phyloP scores from a whole-genome alignment of 2,113 vertebrate genomes.

The Cololabis saira region DNA sequence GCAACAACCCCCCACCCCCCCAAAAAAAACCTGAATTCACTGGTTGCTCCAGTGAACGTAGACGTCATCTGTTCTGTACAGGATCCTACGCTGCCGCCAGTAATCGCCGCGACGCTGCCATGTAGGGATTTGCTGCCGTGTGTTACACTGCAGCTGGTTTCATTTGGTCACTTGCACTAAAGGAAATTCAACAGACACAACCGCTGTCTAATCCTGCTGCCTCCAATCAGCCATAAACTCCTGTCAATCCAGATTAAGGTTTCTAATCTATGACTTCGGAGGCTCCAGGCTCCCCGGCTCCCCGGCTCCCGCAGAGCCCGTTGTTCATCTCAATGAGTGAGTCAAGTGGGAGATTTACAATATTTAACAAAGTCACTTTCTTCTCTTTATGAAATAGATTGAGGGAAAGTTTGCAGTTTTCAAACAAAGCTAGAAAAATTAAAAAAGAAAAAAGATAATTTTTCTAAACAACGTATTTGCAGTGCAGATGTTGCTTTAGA shows the following conservation, averaged over 20 bases:
- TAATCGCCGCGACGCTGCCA: slow-evolving; percentile 1
- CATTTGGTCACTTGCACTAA: slow-evolving; percentile 42
- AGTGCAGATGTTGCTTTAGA: background rate
- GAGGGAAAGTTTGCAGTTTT: too few species aligned
- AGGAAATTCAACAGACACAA: slow-evolving; percentile 60
- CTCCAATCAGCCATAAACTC: slow-evolving; percentile 64
- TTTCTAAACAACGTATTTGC: background rate
- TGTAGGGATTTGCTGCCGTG: slow-evolving; percentile 38
- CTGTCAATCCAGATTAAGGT: slow-evolving; percentile 71
- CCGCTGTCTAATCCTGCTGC: slow-evolving; percentile 60
- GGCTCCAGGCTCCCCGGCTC: slow-evolving; percentile 9
- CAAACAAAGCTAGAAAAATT: too few species aligned
- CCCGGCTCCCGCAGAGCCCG: slow-evolving; percentile 4
- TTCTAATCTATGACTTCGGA: slow-evolving; percentile 59
- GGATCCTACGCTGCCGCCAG: background rate
- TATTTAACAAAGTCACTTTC: background rate
- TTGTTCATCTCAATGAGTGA: slow-evolving; percentile 44
- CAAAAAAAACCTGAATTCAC: too few species aligned
- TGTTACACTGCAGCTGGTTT: slow-evolving; percentile 39
- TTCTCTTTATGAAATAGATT: background rate
- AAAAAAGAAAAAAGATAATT: background rate
- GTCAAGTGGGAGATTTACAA: background rate
- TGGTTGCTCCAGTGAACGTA: background rate
- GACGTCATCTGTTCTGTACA: background rate
- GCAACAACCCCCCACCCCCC: too few species aligned